These are phyloP conservation scores for Melanostigma gelatinosum DNA, from an alignment of 2,113 vertebrate species.

Conservation along the genomic window DNA sequence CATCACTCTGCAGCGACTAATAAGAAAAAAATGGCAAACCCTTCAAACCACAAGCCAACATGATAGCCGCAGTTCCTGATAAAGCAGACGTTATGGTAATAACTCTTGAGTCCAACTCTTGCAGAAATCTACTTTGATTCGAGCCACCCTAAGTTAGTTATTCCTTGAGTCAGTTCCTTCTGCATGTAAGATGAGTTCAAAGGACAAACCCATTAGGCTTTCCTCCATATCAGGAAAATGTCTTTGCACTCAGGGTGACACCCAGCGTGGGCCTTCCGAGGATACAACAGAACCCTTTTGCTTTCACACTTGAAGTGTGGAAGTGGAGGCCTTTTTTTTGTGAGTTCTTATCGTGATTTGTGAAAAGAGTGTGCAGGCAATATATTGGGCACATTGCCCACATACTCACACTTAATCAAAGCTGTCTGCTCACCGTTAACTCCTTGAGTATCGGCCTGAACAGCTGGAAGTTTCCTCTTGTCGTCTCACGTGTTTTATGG, in stretches of 20 bases:
- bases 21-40: constrained; percentile 35
- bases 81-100: constrained; percentile 36
- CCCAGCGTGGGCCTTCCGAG: constrained; percentile 30
- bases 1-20: constrained; percentile 46
- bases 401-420: constrained; percentile 44
- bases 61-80: constrained; percentile 24
- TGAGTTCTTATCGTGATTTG: constrained; percentile 45
- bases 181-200: constrained; percentile 46
- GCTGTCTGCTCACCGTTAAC: constrained; percentile 58
- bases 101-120: constrained; percentile 8
- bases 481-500: constrained; percentile 52
- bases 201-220: constrained; percentile 63
- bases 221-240: constrained; percentile 50
- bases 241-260: constrained; percentile 49
- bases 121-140: constrained; percentile 25
- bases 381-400: not conserved
- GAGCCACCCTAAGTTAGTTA: constrained; percentile 1
- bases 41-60: constrained; percentile 18
- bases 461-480: constrained; percentile 50
- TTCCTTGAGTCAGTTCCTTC: constrained; percentile 21
- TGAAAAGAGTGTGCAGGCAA: not conserved
- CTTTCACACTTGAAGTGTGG: constrained; percentile 56
- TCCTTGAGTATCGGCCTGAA: constrained; percentile 26
- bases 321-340: constrained; percentile 1
- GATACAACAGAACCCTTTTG: constrained; percentile 53